phyloP scores from a whole-genome alignment of 2,113 vertebrate species.

The Holacanthus passer region DNA sequence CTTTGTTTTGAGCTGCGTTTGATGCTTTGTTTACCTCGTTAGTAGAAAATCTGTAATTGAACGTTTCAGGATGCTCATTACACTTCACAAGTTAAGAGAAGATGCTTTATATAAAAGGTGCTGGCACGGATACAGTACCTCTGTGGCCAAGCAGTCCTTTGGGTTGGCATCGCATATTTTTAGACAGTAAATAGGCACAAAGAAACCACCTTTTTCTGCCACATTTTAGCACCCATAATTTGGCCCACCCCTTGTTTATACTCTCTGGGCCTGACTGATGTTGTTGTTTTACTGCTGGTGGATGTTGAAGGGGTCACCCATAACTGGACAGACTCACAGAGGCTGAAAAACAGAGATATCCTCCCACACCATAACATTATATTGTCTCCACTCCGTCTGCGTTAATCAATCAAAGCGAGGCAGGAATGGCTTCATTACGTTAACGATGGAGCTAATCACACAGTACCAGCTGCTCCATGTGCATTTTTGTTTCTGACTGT shows the following conservation, averaged over 20 bases:
- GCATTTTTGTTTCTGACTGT: conserved; percentile 32
- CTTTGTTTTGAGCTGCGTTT: conserved; percentile 71
- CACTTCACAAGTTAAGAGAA: conserved; percentile 58
- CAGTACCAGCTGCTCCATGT: conserved; percentile 23
- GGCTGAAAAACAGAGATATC: conserved; percentile 36
- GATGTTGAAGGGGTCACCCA: conserved; percentile 70
- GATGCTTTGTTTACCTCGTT: conserved; percentile 74
- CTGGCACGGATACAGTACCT: conserved; percentile 65
- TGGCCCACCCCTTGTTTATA: conserved; percentile 77
- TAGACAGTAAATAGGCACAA: conserved; percentile 71
- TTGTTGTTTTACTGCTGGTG: conserved; percentile 70
- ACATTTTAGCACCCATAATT: conserved; percentile 79
- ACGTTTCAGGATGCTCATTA: conserved; percentile 71
- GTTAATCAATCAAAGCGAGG: conserved; percentile 35
- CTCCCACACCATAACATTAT: too few relatives aligned
- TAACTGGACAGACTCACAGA: conserved; percentile 49
- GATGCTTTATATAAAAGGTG: conserved; percentile 60
- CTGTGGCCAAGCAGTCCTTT: conserved; percentile 51
- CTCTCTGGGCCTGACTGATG: conserved; percentile 50
- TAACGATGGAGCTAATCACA: conserved; percentile 59
- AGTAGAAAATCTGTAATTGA: conserved; percentile 76
- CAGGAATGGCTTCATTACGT: conserved; percentile 42
- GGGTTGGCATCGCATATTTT: conserved; percentile 72
- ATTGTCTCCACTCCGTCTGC: conserved; percentile 23
- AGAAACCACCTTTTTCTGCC: conserved; percentile 76